Evolutionary conservation across 1,140 invertebrate genomes (phyloP).

Genomic region (Lanistes nyassanus): DNA sequence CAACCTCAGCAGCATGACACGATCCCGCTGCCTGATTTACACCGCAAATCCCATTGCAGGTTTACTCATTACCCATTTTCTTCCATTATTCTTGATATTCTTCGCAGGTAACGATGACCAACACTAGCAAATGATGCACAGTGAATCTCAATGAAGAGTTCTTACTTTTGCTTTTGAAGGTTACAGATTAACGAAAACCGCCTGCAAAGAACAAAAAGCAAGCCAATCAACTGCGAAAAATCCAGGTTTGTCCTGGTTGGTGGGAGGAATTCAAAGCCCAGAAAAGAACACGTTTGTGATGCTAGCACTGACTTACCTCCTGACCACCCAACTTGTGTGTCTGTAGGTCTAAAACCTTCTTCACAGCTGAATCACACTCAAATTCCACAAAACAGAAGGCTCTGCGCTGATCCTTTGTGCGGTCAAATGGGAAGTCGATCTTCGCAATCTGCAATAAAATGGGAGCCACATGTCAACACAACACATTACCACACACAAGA

Average conservation of each 20-base stretch:
- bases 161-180: constrained; percentile 13
- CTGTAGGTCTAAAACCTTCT: constrained; percentile 90
- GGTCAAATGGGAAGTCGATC: constrained; percentile 95
- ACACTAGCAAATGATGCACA: constrained; percentile 3
- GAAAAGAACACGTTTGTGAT: not conserved
- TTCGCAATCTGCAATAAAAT: constrained; percentile 83
- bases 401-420: constrained; percentile 93
- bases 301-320: constrained; percentile 52
- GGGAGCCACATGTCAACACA: too few species aligned
- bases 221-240: too few species aligned
- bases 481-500: too few species aligned
- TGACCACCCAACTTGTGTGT: constrained; percentile 93
- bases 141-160: constrained; percentile 27
- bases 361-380: constrained; percentile 85
- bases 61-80: constrained; percentile 16
- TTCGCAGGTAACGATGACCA: constrained; percentile 22
- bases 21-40: constrained; percentile 6
- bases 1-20: constrained; percentile 28
- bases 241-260: too few species aligned
- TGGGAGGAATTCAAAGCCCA: too few species aligned
- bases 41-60: constrained; percentile 4
- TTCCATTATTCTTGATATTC: constrained; percentile 21
- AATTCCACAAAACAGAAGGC: constrained; percentile 97
- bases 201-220: constrained; percentile 26
- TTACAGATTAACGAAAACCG: constrained; percentile 13